Evolutionary conservation across 2,113 vertebrate genomes (phyloP), one percentile per base, ranked within the genome.

Genomic region (Callipepla squamata): DNA sequence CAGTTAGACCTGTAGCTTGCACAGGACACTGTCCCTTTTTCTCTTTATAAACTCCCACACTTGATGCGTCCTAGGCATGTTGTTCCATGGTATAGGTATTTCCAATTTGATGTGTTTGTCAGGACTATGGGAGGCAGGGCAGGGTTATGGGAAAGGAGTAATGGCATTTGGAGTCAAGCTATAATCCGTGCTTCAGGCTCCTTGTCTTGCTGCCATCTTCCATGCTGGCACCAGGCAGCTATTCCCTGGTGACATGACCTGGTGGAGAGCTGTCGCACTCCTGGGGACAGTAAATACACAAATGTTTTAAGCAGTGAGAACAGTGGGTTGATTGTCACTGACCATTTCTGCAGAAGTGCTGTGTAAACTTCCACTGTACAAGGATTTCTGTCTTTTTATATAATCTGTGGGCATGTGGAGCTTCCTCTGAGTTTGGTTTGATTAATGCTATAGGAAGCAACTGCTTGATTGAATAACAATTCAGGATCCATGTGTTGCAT

Each of bases 281-380:
- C 14, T 0, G 2, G 25, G 30, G n/a, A 8, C 26, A 23, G 30
- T 15, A 51, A 44, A 22, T 21, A 14, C 3, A 17, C 3, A 7
- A 1, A 11, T 61, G 36, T 12, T 61, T 45, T 17, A 28, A 32
- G 32, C 14, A 65, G 6, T 0, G 0, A 34, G 34, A 25, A 11
- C 9, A 79, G 4, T 2, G 1, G 34, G 1, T 9, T 51, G 48
- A 9, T 61, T 26, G 42, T 70, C 61, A 5, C 74, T 9, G 20
- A 44, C 23, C 0, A 0, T 21, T 53, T 36, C 67, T 19, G 34
- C 40, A 57, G 65, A 34, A 47, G 1, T 5, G 9, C 28, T 7
- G 36, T 1, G 2, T n/a, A 0, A 0, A 1, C 40, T 40, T 74
- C 42, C 14, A 7, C 30, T 15, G 1, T 2, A 2, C 55, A 20